Percentiles rank a stretch among this genome's conserved stretches.
phyloP scores from a whole-genome alignment of 2,888 invertebrate genomes.

The Euclidia mi region DNA sequence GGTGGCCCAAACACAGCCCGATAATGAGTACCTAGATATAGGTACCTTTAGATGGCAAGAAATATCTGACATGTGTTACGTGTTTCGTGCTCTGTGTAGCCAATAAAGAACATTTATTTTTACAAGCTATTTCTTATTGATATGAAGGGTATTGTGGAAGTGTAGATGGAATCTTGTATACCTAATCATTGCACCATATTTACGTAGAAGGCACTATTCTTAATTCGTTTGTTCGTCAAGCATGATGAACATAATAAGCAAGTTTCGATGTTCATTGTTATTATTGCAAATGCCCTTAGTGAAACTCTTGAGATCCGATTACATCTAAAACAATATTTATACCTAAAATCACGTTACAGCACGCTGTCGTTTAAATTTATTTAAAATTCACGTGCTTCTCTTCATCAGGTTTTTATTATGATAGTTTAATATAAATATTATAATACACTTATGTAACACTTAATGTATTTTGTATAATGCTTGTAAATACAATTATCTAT shows the following conservation, averaged over 20 bases:
- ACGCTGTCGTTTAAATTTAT: constrained; percentile 13
- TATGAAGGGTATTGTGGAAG: too few species aligned
- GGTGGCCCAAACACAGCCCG: too few species aligned
- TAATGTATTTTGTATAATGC: constrained; percentile 7
- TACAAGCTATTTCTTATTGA: too few species aligned
- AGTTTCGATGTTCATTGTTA: constrained; percentile 16
- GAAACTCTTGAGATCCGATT: constrained; percentile 55
- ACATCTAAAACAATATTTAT: constrained; percentile 37
- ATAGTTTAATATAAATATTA: constrained; percentile 7
- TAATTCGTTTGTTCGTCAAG: constrained; percentile 1
- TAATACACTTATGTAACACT: constrained; percentile 4
- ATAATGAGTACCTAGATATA: too few species aligned
- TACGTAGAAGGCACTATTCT: constrained; percentile 31
- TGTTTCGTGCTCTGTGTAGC: too few species aligned
- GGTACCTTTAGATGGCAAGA: too few species aligned
- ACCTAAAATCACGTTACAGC: constrained; percentile 44
- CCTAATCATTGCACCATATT: too few species aligned
- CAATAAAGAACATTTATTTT: too few species aligned
- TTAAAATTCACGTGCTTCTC: not conserved
- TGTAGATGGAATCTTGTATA: too few species aligned
- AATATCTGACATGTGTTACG: too few species aligned
- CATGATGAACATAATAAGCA: not conserved
- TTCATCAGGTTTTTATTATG: constrained; percentile 1
- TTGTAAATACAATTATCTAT: constrained; percentile 22
- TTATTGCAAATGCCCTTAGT: constrained; percentile 40